A percentile compares a stretch with the other conserved stretches of the same genome.
phyloP scores from a whole-genome alignment of 2,888 invertebrate genomes.

The Masnerella sp. region DNA sequence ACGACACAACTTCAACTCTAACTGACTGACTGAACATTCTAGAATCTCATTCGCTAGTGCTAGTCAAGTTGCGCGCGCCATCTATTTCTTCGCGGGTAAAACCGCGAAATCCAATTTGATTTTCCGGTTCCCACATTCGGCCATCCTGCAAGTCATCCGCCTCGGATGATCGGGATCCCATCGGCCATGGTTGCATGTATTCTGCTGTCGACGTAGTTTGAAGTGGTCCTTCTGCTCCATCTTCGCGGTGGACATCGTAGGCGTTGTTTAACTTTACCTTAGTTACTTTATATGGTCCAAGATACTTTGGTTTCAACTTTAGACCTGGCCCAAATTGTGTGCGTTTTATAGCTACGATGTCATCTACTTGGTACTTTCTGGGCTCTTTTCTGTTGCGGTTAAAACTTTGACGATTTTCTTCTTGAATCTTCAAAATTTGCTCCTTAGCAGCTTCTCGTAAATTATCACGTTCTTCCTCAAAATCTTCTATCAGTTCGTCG shows the following conservation, averaged over 20 bases:
- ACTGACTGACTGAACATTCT: no score
- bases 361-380: slow-evolving; percentile 48
- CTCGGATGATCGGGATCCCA: no score
- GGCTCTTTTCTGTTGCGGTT: slow-evolving; percentile 40
- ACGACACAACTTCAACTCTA: no score
- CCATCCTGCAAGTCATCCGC: slow-evolving; percentile 34
- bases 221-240: slow-evolving; percentile 30
- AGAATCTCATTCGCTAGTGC: no score
- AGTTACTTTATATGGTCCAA: slow-evolving; percentile 55
- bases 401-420: slow-evolving; percentile 53
- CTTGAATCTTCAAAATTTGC: slow-evolving; percentile 54
- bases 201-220: slow-evolving; percentile 15
- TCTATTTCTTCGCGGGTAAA: not conserved
- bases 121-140: slow-evolving; percentile 39
- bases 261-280: slow-evolving; percentile 67
- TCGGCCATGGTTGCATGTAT: slow-evolving; percentile 46
- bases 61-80: not conserved
- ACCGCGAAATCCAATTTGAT: not conserved
- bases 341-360: slow-evolving; percentile 56
- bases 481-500: slow-evolving; percentile 12
- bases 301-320: slow-evolving; percentile 50
- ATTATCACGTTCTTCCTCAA: slow-evolving; percentile 11
- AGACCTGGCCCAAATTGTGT: slow-evolving; percentile 55
- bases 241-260: slow-evolving; percentile 68
- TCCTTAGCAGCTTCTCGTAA: slow-evolving; percentile 32